A percentile compares a stretch with the other conserved stretches of the same genome.
Evolutionary conservation across 2,797 vertebrate species (phyloP).

Genomic region (Falco novaeseelandiae): DNA sequence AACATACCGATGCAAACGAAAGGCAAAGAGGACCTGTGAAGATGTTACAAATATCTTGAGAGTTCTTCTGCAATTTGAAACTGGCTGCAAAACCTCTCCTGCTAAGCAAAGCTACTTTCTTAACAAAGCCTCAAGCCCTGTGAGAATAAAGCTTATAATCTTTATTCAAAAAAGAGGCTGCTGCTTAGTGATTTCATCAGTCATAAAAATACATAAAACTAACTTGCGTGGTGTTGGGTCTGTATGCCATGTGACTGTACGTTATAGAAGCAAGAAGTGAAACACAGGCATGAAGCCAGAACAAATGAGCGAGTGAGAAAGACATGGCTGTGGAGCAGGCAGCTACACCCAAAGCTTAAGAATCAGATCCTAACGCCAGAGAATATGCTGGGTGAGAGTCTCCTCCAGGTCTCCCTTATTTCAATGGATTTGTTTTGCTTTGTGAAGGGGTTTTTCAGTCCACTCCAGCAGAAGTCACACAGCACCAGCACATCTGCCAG

Average conservation of each 20-base stretch:
- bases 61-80: background rate
- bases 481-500: background rate
- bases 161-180: background rate
- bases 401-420: background rate
- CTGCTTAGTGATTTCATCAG: background rate
- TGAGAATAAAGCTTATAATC: background rate
- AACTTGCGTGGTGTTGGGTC: background rate
- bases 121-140: background rate
- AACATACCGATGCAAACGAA: background rate
- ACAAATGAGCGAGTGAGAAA: background rate
- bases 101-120: background rate
- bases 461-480: background rate
- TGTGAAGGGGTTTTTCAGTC: fast-evolving
- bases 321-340: background rate
- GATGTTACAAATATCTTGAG: background rate
- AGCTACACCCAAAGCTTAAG: background rate
- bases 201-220: background rate
- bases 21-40: background rate
- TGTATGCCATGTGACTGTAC: background rate
- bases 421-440: background rate
- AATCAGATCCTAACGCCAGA: background rate
- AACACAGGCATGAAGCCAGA: background rate
- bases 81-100: background rate
- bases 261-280: background rate
- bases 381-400: background rate